These are phyloP conservation scores for Chrysopilus asiliformis DNA, from an alignment of 2,888 invertebrate genomes.

Conservation along the genomic window DNA sequence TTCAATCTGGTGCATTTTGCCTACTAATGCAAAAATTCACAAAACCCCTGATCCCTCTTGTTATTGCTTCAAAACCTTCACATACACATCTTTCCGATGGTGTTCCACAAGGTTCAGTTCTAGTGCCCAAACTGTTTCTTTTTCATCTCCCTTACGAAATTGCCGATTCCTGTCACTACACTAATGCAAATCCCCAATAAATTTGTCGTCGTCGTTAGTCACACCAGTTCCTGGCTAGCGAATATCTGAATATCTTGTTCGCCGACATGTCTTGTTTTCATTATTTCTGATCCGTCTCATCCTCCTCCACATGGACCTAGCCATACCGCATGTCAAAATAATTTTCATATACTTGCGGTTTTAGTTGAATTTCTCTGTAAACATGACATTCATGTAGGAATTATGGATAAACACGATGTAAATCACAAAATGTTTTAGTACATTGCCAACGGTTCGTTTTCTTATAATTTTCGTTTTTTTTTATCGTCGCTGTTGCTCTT, in stretches of 20 bases:
- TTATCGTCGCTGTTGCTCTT: no score
- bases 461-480: no score
- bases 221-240: not conserved
- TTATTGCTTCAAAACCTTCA: not conserved
- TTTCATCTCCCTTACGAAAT: no score
- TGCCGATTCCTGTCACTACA: not conserved
- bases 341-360: no score
- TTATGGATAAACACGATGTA: conserved; percentile 9
- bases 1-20: no score
- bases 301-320: not conserved
- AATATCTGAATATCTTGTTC: not conserved
- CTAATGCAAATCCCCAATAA: conserved; percentile 9
- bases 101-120: no score
- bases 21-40: not conserved
- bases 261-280: not conserved
- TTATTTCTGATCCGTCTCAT: not conserved
- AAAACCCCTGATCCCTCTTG: not conserved
- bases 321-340: no score
- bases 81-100: not conserved
- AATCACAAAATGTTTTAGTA: no score
- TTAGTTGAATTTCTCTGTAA: no score
- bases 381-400: conserved; percentile 7
- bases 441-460: no score
- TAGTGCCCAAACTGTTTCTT: no score
- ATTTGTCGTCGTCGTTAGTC: conserved; percentile 8